Base-by-base conservation (phyloP, 2,888 invertebrate genomes). In the Thelaira solivaga region DNA sequence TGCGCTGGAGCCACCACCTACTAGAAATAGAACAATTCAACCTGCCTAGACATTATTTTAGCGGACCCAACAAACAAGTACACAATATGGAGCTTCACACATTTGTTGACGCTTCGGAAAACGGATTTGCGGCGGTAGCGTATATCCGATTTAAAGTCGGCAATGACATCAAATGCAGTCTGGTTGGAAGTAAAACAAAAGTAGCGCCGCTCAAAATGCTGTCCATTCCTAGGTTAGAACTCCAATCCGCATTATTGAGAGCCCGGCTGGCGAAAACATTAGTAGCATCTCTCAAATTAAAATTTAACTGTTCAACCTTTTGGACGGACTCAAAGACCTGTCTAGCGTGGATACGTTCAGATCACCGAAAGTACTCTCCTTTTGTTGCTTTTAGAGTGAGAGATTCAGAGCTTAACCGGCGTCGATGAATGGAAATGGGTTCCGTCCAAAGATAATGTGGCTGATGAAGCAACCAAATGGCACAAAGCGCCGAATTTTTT, bases 321-420 rank as follows among this genome's bases (percentile, higher is more conserved):
- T 31, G 31, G 31, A 8, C 8, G 8, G 31, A 31, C 26, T 79
- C 31, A 6, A 31, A 10, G 29, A 16, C 13, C 20, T 65, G 78
- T 4, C 31, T 81, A 16, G 43, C 67, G 3, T 82, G 75, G 80
- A 45, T 80, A 11, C 61, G 59, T 2, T 72, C 80, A 0, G 69
- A 75, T n/a, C 59, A 67, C 16, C 76, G 80, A 11, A 67, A 72
- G 6, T 79, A 74, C 22, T 81, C 80, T 53, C 81, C 82, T 18
- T 84, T 81, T 47, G 82, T 83, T 26, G 80, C 82, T 4, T 78
- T 81, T 64, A 59, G 75, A 4, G 45, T 81, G 1, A 64, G 49
- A n/a, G 75, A 81, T 1, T 61, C 61, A 0, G 41, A 72, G 1
- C 26, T 18, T 0, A 43, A 16, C 7, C 22, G 71, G n/a, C n/a